Conservation (phyloP, 2,888 invertebrate species). For the Chesias legatella region DNA sequence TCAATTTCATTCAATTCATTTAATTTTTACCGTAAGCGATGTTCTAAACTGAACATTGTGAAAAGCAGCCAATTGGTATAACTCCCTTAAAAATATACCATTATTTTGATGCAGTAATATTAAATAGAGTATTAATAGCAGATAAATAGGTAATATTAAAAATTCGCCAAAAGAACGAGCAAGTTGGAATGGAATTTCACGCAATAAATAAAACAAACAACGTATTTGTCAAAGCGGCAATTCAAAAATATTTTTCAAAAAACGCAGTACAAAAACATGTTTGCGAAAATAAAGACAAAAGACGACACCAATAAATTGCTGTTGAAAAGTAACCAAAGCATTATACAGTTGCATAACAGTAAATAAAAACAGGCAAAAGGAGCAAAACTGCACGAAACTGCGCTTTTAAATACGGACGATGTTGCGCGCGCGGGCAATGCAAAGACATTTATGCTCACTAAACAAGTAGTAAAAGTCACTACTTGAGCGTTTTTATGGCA, state of each 20-base stretch:
- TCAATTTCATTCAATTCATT: no score
- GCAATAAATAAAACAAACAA: slow-evolving; percentile 22
- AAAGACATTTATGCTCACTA: slow-evolving; percentile 82
- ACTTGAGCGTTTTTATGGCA: slow-evolving; percentile 81
- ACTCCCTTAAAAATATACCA: no score
- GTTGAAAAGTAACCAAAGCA: slow-evolving; percentile 77
- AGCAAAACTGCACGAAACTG: slow-evolving; percentile 76
- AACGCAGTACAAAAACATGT: slow-evolving; percentile 63
- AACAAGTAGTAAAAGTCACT: slow-evolving; percentile 82
- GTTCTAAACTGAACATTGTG: no score
- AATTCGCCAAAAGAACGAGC: not conserved
- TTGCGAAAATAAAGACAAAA: slow-evolving; percentile 75
- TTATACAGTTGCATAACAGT: slow-evolving; percentile 79
- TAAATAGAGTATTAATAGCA: no score
- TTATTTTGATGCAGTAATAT: no score
- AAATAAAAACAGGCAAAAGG: slow-evolving; percentile 75
- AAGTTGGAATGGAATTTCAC: slow-evolving; percentile 19
- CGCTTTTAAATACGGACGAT: slow-evolving; percentile 80
- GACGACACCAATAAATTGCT: slow-evolving; percentile 69
- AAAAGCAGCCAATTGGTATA: no score
- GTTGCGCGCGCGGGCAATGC: slow-evolving; percentile 76
- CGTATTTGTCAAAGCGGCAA: slow-evolving; percentile 41
- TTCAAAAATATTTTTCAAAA: slow-evolving; percentile 43
- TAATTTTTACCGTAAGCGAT: no score
- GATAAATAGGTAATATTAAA: no score